These are phyloP conservation scores for Irena cyanogastra DNA, from an alignment of 2,113 vertebrate species.

Conservation along the genomic window DNA sequence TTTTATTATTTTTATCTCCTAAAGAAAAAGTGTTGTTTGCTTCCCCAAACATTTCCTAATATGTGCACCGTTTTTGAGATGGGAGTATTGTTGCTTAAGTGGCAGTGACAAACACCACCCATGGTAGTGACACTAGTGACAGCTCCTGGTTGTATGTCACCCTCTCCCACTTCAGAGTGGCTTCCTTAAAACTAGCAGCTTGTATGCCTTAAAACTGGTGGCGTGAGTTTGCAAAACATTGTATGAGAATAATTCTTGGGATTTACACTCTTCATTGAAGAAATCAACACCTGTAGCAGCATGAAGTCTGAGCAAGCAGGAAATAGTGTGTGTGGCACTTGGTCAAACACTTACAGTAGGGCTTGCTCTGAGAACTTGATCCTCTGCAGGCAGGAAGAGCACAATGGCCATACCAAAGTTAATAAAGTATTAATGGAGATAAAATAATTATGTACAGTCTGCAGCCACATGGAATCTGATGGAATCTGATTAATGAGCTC, in stretches of 20 bases:
- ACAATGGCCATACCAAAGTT: background rate
- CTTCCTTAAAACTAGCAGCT: background rate
- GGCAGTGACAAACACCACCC: background rate
- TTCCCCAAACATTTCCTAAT: background rate
- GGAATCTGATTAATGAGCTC: background rate
- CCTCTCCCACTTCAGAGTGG: background rate
- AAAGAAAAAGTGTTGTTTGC: background rate
- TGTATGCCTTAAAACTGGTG: background rate
- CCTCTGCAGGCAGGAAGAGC: background rate
- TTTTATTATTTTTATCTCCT: background rate
- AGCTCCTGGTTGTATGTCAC: background rate
- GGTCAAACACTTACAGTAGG: background rate
- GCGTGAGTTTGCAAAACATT: background rate
- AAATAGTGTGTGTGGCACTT: background rate
- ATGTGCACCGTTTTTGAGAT: background rate
- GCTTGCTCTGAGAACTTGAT: background rate
- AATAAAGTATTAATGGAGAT: background rate
- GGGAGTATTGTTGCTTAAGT: background rate
- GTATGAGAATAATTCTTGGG: background rate
- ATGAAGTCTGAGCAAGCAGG: background rate
- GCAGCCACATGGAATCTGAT: background rate
- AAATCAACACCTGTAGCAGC: background rate
- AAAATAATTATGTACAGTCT: background rate
- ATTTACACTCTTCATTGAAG: background rate
- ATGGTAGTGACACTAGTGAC: background rate